These are phyloP conservation scores for Drosophila antonietae DNA, from an alignment of 2,888 invertebrate species.

Conservation along the genomic window DNA sequence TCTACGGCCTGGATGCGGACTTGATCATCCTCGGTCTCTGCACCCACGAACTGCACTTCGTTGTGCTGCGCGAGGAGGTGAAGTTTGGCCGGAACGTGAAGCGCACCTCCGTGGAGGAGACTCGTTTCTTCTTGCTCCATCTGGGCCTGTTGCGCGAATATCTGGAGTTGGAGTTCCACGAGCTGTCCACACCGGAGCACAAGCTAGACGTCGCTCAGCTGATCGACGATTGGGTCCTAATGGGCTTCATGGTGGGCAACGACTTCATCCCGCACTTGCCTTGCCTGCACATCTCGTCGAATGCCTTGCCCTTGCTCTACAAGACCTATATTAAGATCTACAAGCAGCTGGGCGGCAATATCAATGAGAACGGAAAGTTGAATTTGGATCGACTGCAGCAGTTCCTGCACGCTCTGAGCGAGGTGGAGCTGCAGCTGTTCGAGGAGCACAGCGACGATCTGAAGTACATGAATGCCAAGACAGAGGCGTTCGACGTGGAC, in stretches of 20 bases:
- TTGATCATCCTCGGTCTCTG: constrained; percentile 98
- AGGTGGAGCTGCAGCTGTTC: constrained; percentile 91
- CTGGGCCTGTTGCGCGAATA: constrained; percentile 96
- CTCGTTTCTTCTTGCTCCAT: constrained; percentile 96
- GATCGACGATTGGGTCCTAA: constrained; percentile 98
- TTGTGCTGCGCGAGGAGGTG: constrained; percentile 96
- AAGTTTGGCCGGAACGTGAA: constrained; percentile 90
- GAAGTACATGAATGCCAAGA: constrained; percentile 92
- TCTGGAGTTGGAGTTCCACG: constrained; percentile 94
- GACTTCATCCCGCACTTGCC: constrained; percentile 99
- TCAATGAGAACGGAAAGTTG: constrained; percentile 95
- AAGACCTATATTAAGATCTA: constrained; percentile 94
- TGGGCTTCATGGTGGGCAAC: constrained; percentile 98
- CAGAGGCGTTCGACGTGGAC: constrained; percentile 82
- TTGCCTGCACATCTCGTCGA: constrained; percentile 95
- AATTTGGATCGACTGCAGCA: constrained; percentile 93
- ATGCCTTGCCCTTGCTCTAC: constrained; percentile 94
- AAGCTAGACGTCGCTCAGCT: constrained; percentile 95
- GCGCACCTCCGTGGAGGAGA: constrained; percentile 92
- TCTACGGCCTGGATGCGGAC: constrained; percentile 99
- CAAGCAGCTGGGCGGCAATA: constrained; percentile 95
- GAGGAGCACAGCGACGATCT: constrained; percentile 92
- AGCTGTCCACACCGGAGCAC: constrained; percentile 87
- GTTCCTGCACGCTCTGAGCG: constrained; percentile 91
- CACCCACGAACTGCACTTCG: constrained; percentile 98